Percentiles rank a stretch among this genome's conserved stretches.
Conservation (phyloP, 2,113 vertebrate species). For the Oceanodroma tethys region DNA sequence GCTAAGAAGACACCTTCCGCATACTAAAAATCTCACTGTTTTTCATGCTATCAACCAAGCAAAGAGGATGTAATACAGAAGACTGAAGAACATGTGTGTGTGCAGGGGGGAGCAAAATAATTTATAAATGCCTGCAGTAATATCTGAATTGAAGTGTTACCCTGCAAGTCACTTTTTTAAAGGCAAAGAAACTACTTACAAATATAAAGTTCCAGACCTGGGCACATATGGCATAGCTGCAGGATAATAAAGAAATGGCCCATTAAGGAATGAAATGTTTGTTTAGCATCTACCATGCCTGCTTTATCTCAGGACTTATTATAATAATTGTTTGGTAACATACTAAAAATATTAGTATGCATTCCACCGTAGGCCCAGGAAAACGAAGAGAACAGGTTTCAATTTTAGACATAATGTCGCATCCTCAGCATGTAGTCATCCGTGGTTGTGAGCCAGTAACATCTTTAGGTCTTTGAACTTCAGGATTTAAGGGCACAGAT, state of each 20-base stretch:
- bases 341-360: neutral
- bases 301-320: slow-evolving; percentile 48
- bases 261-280: slow-evolving; percentile 60
- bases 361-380: neutral
- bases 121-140: slow-evolving; percentile 5
- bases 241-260: slow-evolving; percentile 59
- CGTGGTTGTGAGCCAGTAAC: neutral
- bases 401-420: neutral
- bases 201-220: slow-evolving; percentile 30
- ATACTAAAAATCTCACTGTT: neutral
- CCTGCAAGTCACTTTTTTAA: neutral
- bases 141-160: slow-evolving; percentile 15
- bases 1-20: neutral
- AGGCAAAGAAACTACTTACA: slow-evolving; percentile 11
- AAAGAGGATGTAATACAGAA: neutral
- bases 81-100: neutral
- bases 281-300: neutral
- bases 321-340: slow-evolving; percentile 28
- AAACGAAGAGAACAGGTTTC: neutral
- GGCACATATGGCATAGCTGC: slow-evolving; percentile 24
- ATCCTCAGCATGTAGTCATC: neutral
- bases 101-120: neutral
- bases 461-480: neutral
- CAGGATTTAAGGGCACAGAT: neutral
- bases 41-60: neutral